Evolutionary conservation across 2,888 invertebrate species (phyloP), one percentile per base, ranked within the genome.

Genomic region (Microplitis deprimator): DNA sequence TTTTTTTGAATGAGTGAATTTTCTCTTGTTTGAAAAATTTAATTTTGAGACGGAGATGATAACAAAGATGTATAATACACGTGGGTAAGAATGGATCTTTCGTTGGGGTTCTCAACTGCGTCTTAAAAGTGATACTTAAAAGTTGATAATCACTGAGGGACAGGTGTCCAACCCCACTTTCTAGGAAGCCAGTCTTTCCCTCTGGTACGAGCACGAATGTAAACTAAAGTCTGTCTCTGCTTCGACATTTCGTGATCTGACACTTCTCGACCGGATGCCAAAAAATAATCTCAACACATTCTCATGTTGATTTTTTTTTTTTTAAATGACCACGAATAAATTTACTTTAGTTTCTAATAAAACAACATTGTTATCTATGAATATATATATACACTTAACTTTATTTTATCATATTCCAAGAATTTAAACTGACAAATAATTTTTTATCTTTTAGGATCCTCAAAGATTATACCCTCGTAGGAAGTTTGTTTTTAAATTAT

Each of bases 151-250:
- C 88, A 81, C 88, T 89, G 88, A 86, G 84, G 87, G 88, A 88
- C 89, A 89, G 89, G 89, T 89, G 89, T 87, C 87, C 88, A 85
- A 87, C 87, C 87, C 86, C 85, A 83, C 87, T 87, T 89, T 88
- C 89, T 87, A 88, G 88, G 88, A 89, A 88, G 87, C 86, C 82
- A 79, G 82, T 82, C 82, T 84, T 84, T 83, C 84, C 84, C 81
- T 77, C 76, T 77, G 84, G 82, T 50, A 50, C 50, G 50, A 50
- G 50, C 13, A 50, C 80, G 81, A 83, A 80, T 79, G 78, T 77
- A 74, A 68, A 79, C 64, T 72, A 67, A 74, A 68, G 20, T 41
- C 41, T 68, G 10, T 20, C 50, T 41, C 17, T 16, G 50, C 72
- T 40, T 73, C 72, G 68, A 40, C 41, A 68, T 72, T 62, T 73